Evolutionary conservation across 2,797 vertebrate genomes (phyloP).

Genomic region (Microctenopoma lineatum): DNA sequence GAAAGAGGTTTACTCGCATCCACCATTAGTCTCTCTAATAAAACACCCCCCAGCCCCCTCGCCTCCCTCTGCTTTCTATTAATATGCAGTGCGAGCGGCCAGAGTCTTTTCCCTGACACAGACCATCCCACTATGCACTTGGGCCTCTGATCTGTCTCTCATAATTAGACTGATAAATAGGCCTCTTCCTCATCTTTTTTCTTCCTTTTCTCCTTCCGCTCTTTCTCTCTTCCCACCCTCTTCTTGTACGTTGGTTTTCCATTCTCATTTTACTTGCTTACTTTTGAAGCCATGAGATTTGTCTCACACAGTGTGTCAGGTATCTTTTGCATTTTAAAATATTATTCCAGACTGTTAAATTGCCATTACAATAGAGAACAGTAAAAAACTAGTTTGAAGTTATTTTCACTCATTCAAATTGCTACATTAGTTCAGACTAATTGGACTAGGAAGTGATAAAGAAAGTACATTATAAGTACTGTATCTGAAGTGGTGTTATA

Average conservation of each 20-base stretch:
- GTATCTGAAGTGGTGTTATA: no score
- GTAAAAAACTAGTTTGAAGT: no score
- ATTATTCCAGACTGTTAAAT: neutral
- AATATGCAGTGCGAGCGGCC: constrained; percentile 74
- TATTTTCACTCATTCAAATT: no score
- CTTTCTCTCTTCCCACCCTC: constrained; percentile 28
- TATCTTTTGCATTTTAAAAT: neutral
- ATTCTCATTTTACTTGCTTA: constrained; percentile 8
- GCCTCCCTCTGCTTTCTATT: constrained; percentile 61
- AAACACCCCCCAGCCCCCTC: constrained; percentile 61
- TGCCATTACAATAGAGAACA: no score
- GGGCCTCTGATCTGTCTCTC: constrained; percentile 74
- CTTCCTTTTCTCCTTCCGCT: constrained; percentile 1
- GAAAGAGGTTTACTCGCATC: constrained; percentile 71
- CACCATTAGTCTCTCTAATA: constrained; percentile 81
- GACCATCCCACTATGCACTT: constrained; percentile 65
- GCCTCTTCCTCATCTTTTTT: constrained; percentile 42
- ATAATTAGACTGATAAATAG: constrained; percentile 84
- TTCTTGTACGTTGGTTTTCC: constrained; percentile 27
- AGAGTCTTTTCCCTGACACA: constrained; percentile 77
- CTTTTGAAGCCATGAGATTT: constrained; percentile 30
- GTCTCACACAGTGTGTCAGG: neutral
- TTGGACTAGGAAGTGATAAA: no score
- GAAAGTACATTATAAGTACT: no score
- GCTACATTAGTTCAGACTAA: no score